These are phyloP conservation scores for Mellivora capensis DNA, from an alignment of 2,113 vertebrate genomes.

Conservation along the genomic window DNA sequence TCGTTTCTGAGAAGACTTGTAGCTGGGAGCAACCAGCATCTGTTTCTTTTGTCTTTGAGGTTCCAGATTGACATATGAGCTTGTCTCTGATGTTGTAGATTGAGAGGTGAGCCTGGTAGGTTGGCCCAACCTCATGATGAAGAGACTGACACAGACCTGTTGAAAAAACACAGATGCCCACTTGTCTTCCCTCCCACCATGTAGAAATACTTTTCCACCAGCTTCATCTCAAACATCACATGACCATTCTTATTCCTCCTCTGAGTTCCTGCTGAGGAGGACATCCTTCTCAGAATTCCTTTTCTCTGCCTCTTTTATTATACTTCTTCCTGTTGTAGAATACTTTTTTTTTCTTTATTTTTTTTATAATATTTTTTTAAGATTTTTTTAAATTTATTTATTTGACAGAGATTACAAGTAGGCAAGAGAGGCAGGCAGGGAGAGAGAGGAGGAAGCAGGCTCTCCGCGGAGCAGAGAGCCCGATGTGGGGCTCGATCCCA, in stretches of 20 bases:
- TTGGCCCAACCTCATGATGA: background rate
- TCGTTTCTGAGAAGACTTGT: background rate
- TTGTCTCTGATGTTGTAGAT: background rate
- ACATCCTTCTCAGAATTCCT: background rate
- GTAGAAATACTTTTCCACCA: background rate
- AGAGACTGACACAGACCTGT: background rate
- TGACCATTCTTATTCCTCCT: background rate
- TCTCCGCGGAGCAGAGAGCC: too few relatives aligned
- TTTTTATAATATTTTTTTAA: too few relatives aligned
- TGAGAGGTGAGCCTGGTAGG: background rate
- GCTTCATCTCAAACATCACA: background rate
- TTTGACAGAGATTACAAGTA: too few relatives aligned
- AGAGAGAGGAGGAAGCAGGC: too few relatives aligned
- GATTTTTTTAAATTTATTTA: too few relatives aligned
- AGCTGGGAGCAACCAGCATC: background rate
- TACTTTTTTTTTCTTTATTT: background rate
- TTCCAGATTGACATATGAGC: background rate
- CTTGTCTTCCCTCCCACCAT: background rate
- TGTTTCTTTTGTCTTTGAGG: background rate
- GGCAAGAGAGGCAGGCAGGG: too few relatives aligned
- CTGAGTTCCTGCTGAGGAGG: accelerated
- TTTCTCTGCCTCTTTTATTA: background rate
- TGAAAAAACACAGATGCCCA: background rate
- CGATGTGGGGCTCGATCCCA: too few relatives aligned
- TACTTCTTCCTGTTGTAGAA: background rate